Evolutionary conservation across 1,140 invertebrate species (phyloP).

Genomic region (Macrostomum lignano): DNA sequence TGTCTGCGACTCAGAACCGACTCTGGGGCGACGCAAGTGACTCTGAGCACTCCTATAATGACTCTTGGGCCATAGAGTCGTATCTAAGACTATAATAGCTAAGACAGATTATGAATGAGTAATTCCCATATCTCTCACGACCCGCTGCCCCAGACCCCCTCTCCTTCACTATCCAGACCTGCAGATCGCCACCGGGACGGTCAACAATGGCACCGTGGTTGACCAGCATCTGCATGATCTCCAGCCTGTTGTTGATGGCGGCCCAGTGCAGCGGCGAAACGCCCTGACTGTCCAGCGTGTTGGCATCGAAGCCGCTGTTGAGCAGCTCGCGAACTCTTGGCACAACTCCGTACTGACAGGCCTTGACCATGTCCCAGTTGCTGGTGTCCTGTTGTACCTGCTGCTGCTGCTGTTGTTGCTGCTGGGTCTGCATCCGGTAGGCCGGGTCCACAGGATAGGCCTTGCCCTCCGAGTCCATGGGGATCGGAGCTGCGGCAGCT

Average conservation of each 20-base stretch:
- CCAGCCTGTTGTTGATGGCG: slow-evolving; percentile 65
- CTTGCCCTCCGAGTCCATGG: background rate
- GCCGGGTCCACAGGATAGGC: slow-evolving; percentile 5
- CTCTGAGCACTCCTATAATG: no score
- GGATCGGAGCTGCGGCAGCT: no score
- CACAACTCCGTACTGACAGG: slow-evolving; percentile 61
- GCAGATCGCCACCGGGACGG: slow-evolving; percentile 68
- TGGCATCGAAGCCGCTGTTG: slow-evolving; percentile 37
- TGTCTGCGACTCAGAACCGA: no score
- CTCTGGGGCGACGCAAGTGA: no score
- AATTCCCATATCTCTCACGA: no score
- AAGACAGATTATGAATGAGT: no score
- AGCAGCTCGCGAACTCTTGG: slow-evolving; percentile 51
- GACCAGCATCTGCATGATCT: slow-evolving; percentile 42
- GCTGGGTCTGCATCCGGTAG: background rate
- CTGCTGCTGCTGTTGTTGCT: background rate
- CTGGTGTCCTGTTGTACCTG: slow-evolving; percentile 36
- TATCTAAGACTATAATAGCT: no score
- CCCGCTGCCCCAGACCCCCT: no score
- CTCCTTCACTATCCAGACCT: no score
- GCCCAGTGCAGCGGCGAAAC: slow-evolving; percentile 79
- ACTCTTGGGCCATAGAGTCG: no score
- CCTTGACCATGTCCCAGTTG: slow-evolving; percentile 63
- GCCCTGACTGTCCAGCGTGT: slow-evolving; percentile 28
- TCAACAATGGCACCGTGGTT: slow-evolving; percentile 57